Base-by-base conservation (phyloP, 2,888 invertebrate genomes). In the Argynnis bischoffii region DNA sequence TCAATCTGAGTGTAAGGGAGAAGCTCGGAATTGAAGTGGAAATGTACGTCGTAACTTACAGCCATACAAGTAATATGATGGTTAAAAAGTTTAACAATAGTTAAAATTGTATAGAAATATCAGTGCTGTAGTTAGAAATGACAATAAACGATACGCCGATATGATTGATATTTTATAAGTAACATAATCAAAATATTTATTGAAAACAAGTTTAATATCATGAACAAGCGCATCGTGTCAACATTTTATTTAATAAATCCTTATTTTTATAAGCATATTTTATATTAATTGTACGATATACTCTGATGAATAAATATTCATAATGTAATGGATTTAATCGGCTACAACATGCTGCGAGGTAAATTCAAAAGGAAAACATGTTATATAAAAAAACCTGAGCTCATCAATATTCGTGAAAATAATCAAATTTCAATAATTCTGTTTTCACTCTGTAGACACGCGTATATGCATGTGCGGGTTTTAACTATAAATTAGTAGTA, bases 361-460 rank as follows among this genome's bases (percentile, higher is more conserved):
- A 55, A 65, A 69, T 69, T 55, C 59, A 63, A 67, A 72, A 67
- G 59, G 67, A 69, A 69, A 67, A 66, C 56, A 68, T 48, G 46
- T 53, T 11, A 50, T 60, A 67, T 67, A 69, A 63, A 72, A n/a
- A 65, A 69, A 57, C 63, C 65, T 55, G 59, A 41, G 46, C 64
- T 63, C 67, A 65, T 67, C 65, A 69, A 63, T 72, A 64, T 64
- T 63, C 64, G 64, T 63, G 69, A 65, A 67, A 67, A 69, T 72
- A 70, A 72, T 65, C 70, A 57, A 69, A 72, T 72, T 72, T 59
- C 59, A 59, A 72, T 71, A 72, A 72, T 69, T 69, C 67, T 69
- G 18, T 69, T 64, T 67, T 63, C 66, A 48, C 55, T 61, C 4
- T 18, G 14, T 18, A 41, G 31, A 53, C 18, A 46, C 55, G 46